These are phyloP conservation scores for Papilio polytes DNA, from an alignment of 1,140 invertebrate genomes.

Conservation along the genomic window DNA sequence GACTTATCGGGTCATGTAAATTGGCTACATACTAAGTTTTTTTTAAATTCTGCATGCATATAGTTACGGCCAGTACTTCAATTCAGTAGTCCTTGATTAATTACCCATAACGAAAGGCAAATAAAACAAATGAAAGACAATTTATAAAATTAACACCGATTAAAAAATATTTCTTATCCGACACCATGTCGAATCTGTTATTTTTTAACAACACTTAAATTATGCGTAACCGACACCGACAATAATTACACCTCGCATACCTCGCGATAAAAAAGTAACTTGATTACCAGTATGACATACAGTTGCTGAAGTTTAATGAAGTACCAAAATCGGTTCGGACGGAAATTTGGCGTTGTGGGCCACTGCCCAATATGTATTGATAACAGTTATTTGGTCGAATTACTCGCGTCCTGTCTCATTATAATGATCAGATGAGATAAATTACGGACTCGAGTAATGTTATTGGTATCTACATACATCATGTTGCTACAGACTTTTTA, in stretches of 20 bases:
- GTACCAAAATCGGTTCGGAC: not conserved
- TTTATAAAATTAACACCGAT: not conserved
- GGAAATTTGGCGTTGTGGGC: not conserved
- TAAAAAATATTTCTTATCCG: conserved; percentile 16
- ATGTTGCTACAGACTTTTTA: not conserved
- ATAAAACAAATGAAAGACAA: not conserved
- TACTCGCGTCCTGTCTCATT: conserved; percentile 1
- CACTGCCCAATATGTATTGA: conserved; percentile 20
- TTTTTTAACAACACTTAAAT: conserved; percentile 4
- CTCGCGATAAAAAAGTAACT: conserved; percentile 11
- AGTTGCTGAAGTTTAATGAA: conserved; percentile 9
- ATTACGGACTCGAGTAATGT: not conserved
- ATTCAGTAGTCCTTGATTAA: not conserved
- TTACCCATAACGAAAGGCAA: not conserved
- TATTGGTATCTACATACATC: not conserved
- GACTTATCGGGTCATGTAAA: too few species aligned
- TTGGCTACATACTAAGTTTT: too few species aligned
- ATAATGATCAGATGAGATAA: not conserved
- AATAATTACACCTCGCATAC: conserved; percentile 16
- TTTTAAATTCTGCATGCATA: too few species aligned
- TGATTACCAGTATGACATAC: conserved; percentile 18
- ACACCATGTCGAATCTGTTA: not conserved
- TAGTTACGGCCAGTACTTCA: not conserved
- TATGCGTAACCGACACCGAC: conserved; percentile 14
- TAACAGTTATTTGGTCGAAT: conserved; percentile 19